Evolutionary conservation across 2,113 vertebrate genomes (phyloP), one percentile per base, ranked within the genome.

Genomic region (Notothenia rossii): DNA sequence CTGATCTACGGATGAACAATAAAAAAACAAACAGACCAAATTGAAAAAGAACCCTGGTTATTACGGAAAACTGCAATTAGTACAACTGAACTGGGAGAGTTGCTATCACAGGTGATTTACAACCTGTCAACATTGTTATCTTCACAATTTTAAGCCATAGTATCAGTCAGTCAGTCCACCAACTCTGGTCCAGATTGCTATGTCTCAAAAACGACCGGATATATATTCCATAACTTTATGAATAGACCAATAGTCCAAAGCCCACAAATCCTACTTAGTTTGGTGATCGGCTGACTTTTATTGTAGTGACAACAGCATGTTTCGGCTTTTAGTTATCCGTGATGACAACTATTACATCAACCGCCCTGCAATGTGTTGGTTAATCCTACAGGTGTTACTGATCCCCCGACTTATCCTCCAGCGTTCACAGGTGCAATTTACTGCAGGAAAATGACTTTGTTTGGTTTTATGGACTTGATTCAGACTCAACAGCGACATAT

Each of bases 111-210:
- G 33, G 43, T 77, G 68, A 60, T 78, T 64, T 64, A 75, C 20
- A 75, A 68, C n/a, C 64, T 55, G 51, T 62, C 60, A 60, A 76
- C 69, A 64, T 54, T 9, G 36, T 64, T 54, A 46, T 67, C 67
- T 59, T 2, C 8, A 62, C 9, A 15, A 48, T 50, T 55, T 55
- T 43, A 43, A 70, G 59, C 12, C 25, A 29, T 58, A 13, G 11
- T 58, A 14, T 22, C 14, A 11, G 18, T 48, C 4, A 29, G 22
- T 17, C 22, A 66, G 22, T 33, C 10, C 3, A 13, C 29, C 1
- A 36, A 7, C 25, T 51, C 50, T 50, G 20, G 62, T 45, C 10
- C 46, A 29, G 29, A 29, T 29, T 29, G 29, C 29, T 14, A 7
- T 3, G 13, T 8, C 61, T 22, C 11, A 3, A 51, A 45, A 71